These are phyloP conservation scores for Apeltes quadracus DNA, from an alignment of 2,113 vertebrate species.

Conservation along the genomic window DNA sequence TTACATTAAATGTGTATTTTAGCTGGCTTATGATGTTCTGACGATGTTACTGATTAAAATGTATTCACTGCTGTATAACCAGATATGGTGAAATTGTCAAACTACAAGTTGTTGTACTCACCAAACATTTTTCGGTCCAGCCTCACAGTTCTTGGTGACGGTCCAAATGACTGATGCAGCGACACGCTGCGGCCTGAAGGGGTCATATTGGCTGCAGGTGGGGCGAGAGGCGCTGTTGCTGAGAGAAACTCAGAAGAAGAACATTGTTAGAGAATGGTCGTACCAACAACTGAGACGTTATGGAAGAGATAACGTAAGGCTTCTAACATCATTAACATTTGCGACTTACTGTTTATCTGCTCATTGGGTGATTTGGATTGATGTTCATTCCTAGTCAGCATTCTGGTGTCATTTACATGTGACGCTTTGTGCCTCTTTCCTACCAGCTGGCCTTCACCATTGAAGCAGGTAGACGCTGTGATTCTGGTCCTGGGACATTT, in stretches of 20 bases:
- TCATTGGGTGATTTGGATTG: background rate
- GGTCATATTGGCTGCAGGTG: conserved; percentile 86
- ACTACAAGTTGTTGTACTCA: background rate
- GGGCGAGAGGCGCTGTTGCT: conserved; percentile 84
- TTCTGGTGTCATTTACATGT: background rate
- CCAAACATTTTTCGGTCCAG: conserved; percentile 67
- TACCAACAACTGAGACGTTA: conserved; percentile 92
- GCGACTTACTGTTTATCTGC: background rate
- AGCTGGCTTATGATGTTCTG: background rate
- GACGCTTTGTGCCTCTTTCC: background rate
- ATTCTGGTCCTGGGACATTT: conserved; percentile 91
- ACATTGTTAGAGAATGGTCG: conserved; percentile 84
- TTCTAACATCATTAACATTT: background rate
- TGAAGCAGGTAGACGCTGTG: conserved; percentile 92
- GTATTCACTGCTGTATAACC: background rate
- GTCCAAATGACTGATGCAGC: conserved; percentile 87
- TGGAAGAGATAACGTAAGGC: conserved; percentile 88
- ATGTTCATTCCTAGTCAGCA: background rate
- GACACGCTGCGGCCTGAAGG: conserved; percentile 84
- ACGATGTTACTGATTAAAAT: background rate
- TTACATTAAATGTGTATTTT: background rate
- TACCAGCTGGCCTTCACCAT: conserved; percentile 90
- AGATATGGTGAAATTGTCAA: background rate
- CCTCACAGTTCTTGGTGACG: conserved; percentile 84
- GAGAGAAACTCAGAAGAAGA: conserved; percentile 74